Percentiles rank a stretch among this genome's conserved stretches.
Evolutionary conservation across 2,797 vertebrate genomes (phyloP).

Genomic region (Eospalax fontanierii): DNA sequence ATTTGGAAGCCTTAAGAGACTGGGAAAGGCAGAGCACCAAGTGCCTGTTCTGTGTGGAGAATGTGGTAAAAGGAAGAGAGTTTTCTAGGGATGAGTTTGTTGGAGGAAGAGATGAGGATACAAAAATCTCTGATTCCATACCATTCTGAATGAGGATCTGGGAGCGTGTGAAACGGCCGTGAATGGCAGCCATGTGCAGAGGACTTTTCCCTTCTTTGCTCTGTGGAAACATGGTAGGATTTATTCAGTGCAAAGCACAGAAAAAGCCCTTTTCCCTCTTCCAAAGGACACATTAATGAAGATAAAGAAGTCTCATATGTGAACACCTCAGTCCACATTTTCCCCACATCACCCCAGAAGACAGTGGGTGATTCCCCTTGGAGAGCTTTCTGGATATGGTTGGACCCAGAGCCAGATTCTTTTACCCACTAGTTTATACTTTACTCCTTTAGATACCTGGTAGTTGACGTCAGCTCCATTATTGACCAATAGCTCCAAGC

Average conservation of each 20-base stretch:
- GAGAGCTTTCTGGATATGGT: neutral
- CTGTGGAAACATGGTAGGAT: conserved; percentile 87
- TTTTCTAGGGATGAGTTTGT: conserved; percentile 13
- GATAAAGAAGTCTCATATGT: neutral
- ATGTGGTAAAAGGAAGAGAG: neutral
- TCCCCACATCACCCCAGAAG: neutral
- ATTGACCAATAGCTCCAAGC: conserved; percentile 98
- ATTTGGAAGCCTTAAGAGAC: neutral
- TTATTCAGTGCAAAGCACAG: neutral
- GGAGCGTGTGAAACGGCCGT: conserved; percentile 97
- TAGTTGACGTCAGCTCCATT: conserved; percentile 98
- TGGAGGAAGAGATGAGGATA: neutral
- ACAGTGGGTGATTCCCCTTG: neutral
- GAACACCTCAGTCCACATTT: neutral
- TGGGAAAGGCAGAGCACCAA: neutral
- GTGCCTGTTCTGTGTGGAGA: neutral
- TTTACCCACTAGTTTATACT: neutral
- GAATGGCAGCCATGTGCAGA: conserved; percentile 98
- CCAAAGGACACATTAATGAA: conserved; percentile 37
- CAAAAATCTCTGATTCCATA: conserved; percentile 83
- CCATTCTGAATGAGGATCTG: conserved; percentile 99
- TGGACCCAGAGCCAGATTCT: neutral
- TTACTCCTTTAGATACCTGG: conserved; percentile 91
- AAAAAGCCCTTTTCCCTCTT: neutral
- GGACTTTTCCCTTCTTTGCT: conserved; percentile 99